Base-by-base conservation (phyloP, 1,140 invertebrate species). In the Battus philenor region DNA sequence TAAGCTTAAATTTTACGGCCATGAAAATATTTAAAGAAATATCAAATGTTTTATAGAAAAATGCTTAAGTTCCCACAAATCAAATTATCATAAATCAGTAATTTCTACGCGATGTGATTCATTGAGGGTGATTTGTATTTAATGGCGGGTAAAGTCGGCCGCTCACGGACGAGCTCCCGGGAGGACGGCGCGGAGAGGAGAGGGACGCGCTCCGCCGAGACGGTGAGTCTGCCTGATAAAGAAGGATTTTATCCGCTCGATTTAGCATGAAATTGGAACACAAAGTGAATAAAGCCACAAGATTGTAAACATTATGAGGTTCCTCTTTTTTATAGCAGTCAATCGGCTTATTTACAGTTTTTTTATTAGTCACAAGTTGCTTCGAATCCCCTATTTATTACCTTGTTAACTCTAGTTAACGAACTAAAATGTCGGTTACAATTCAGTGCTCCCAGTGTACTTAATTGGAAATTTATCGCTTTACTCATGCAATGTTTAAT, bases 241-340 rank as follows among this genome's bases (percentile, higher is more conserved):
- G 67, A 66, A 80, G 65, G 68, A 80, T 84, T 82, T 82, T 73
- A 79, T 77, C 74, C 78, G 71, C 76, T 79, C 75, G 76, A 84
- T 84, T 84, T 84, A 84, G 80, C 80, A 84, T 84, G 80, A 84
- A 84, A 84, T 84, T 84, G 80, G 74, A 82, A 79, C 69, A 82
- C 80, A 84, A 82, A 84, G 80, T 84, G 80, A 82, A 84, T 84
- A 82, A 84, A 84, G 74, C 78, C 75, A 84, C 80, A 79, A 79
- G 80, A 84, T 82, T 78, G 78, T 84, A 80, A 84, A 82, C 80
- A 84, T 84, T 79, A 79, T 72, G 73, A 79, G 70, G 70, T 75
- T 79, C 69, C 76, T 73, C 68, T 84, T 85, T 81, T 84, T 82
- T 82, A 82, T 73, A 65, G 61, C 63, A 56, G 64, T 58, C 64